Percentiles rank a stretch among this genome's conserved stretches.
These are phyloP conservation scores for Alces alces DNA, from an alignment of 2,113 vertebrate genomes.

Conservation along the genomic window DNA sequence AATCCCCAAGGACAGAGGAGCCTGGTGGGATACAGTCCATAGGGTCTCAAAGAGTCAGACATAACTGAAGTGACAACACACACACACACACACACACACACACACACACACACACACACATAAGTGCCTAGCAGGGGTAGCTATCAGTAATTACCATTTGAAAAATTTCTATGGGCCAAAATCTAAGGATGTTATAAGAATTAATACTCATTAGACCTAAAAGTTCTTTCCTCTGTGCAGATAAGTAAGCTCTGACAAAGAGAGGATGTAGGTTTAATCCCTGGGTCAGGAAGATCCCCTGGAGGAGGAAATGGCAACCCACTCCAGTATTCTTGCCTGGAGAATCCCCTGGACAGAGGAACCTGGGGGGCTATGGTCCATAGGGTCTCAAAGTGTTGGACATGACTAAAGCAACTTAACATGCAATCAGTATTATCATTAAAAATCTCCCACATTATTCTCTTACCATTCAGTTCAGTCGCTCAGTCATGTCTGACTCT, in stretches of 20 bases:
- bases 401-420: neutral
- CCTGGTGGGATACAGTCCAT: neutral
- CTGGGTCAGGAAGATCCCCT: neutral
- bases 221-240: neutral
- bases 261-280: neutral
- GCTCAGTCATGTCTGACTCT: accelerated
- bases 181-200: neutral
- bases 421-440: neutral
- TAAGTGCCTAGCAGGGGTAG: neutral
- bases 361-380: neutral
- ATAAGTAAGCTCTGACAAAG: neutral
- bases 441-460: neutral
- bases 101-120: neutral
- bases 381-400: neutral
- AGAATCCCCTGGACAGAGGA: neutral
- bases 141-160: neutral
- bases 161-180: neutral
- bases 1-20: neutral
- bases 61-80: neutral
- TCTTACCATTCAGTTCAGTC: neutral
- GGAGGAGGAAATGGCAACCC: neutral
- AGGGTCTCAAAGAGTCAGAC: neutral
- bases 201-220: constrained; percentile 28
- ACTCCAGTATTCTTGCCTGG: neutral
- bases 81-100: neutral